phyloP scores from a whole-genome alignment of 2,888 invertebrate species.

The Aleiodes testaceus region DNA sequence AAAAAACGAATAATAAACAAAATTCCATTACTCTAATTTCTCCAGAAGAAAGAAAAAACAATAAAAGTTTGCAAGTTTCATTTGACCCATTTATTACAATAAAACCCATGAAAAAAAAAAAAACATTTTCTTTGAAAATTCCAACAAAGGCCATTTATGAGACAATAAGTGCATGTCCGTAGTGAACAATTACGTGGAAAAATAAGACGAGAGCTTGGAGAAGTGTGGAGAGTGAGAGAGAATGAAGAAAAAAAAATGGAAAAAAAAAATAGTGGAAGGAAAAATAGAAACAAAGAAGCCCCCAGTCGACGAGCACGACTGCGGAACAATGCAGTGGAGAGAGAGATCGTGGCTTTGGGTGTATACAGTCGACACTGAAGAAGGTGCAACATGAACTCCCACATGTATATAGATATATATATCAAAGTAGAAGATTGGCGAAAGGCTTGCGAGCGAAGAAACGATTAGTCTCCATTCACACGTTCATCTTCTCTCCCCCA shows the following conservation, averaged over 20 bases:
- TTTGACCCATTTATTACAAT: too few species aligned
- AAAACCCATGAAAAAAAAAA: too few species aligned
- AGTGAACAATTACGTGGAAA: constrained; percentile 10
- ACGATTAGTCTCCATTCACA: constrained; percentile 57
- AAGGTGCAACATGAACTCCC: neutral
- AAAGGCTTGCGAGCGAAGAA: constrained; percentile 51
- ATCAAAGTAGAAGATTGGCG: constrained; percentile 8
- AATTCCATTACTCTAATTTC: too few species aligned
- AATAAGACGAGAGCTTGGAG: neutral
- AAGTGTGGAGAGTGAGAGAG: constrained; percentile 1
- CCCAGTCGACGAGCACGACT: constrained; percentile 35
- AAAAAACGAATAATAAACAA: too few species aligned
- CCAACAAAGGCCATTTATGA: constrained; percentile 19
- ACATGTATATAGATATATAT: constrained; percentile 3
- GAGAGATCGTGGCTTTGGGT: constrained; percentile 17
- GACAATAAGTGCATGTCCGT: constrained; percentile 29
- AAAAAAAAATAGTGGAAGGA: constrained; percentile 19
- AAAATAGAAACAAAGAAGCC: constrained; percentile 22
- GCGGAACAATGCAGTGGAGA: constrained; percentile 40
- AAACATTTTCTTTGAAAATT: constrained; percentile 14
- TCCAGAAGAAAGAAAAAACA: neutral
- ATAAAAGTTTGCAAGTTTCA: neutral
- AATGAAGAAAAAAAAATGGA: neutral
- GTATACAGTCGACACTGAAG: constrained; percentile 10
- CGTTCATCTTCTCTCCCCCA: constrained; percentile 51